phyloP scores from a whole-genome alignment of 2,797 vertebrate genomes.

The Fratercula arctica region DNA sequence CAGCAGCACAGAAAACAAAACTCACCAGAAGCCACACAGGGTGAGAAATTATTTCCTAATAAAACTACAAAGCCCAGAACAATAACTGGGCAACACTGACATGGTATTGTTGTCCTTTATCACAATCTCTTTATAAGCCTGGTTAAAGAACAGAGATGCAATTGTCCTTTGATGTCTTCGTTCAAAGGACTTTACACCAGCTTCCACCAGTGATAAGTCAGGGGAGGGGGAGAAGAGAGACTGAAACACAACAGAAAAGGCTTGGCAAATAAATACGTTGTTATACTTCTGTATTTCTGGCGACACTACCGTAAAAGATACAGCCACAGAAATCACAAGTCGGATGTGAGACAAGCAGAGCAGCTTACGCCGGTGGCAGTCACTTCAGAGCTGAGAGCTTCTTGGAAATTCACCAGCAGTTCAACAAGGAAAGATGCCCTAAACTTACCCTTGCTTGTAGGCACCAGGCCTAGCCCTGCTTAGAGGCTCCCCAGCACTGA shows the following conservation, averaged over 20 bases:
- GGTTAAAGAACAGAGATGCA: constrained; percentile 76
- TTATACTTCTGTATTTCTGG: not conserved
- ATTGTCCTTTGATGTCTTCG: constrained; percentile 73
- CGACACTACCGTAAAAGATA: not conserved
- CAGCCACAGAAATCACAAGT: not conserved
- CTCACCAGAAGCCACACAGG: constrained; percentile 54
- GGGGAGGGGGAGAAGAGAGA: constrained; percentile 22
- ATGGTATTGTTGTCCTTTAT: constrained; percentile 79
- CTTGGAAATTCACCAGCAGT: not conserved
- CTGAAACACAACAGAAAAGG: constrained; percentile 36
- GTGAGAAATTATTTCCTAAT: constrained; percentile 80
- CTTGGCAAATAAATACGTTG: constrained; percentile 26
- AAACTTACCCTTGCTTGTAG: not conserved
- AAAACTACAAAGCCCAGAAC: constrained; percentile 80
- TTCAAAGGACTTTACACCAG: constrained; percentile 73
- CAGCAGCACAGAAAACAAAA: constrained; percentile 71
- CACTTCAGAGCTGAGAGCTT: not conserved
- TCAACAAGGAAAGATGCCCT: not conserved
- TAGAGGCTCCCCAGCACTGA: not conserved
- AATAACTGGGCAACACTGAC: constrained; percentile 72
- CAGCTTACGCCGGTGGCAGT: not conserved
- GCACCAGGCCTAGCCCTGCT: not conserved
- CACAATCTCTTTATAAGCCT: constrained; percentile 78
- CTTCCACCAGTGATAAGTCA: constrained; percentile 56
- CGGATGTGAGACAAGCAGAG: not conserved